These are phyloP conservation scores for Hemistola chrysoprasaria DNA, from an alignment of 2,888 invertebrate species.

Conservation along the genomic window DNA sequence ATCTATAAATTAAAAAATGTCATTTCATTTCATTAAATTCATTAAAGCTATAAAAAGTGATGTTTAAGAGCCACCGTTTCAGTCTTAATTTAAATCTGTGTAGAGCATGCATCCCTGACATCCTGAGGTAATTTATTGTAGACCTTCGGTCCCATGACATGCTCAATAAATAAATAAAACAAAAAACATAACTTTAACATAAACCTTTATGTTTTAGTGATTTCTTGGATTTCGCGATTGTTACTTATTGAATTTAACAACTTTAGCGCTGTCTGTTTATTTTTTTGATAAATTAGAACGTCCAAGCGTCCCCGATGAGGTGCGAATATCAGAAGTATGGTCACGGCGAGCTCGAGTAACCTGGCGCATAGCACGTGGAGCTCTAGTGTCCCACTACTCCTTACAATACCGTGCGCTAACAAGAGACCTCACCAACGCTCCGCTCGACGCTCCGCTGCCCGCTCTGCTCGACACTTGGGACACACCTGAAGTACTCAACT, in stretches of 20 bases:
- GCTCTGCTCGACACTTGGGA: slow-evolving; percentile 69
- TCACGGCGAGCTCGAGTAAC: slow-evolving; percentile 69
- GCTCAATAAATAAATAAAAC: too few species aligned
- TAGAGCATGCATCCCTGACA: too few species aligned
- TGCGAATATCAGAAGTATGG: slow-evolving; percentile 74
- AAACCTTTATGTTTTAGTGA: too few species aligned
- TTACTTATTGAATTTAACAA: not conserved
- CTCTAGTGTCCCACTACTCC: slow-evolving; percentile 69
- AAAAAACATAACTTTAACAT: too few species aligned
- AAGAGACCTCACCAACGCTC: slow-evolving; percentile 54
- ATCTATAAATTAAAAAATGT: too few species aligned
- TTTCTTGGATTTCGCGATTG: too few species aligned
- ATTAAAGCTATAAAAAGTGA: too few species aligned
- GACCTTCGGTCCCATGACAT: too few species aligned
- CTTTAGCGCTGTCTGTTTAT: not conserved
- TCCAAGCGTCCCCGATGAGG: slow-evolving; percentile 70
- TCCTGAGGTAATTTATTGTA: too few species aligned
- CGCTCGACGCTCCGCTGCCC: slow-evolving; percentile 63
- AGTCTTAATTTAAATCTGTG: too few species aligned
- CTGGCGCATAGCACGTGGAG: slow-evolving; percentile 67
- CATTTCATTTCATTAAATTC: too few species aligned
- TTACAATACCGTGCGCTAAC: slow-evolving; percentile 66
- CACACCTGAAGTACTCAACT: slow-evolving; percentile 63
- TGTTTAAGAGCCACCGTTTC: too few species aligned
- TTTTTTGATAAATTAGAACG: slow-evolving; percentile 47